These are phyloP conservation scores for Apis mellifera DNA, from an alignment of 1,140 invertebrate species.

Conservation along the genomic window DNA sequence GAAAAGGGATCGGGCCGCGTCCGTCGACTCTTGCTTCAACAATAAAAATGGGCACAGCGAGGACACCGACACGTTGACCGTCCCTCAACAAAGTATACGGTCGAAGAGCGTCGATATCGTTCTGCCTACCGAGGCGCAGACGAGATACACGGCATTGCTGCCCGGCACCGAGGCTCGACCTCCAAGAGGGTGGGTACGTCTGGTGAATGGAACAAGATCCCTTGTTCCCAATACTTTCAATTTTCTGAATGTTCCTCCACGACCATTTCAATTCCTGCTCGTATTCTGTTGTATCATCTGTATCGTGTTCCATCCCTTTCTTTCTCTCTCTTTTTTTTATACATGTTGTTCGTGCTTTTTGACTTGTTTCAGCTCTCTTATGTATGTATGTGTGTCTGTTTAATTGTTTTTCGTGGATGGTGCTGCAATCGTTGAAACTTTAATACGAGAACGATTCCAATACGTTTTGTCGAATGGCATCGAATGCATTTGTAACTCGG, in stretches of 20 bases:
- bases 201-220: constrained; percentile 42
- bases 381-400: too few species aligned
- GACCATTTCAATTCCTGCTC: too few species aligned
- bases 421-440: too few species aligned
- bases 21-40: constrained; percentile 90
- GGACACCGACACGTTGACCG: constrained; percentile 84
- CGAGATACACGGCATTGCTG: constrained; percentile 89
- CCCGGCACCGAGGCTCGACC: constrained; percentile 70
- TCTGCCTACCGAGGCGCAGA: constrained; percentile 92
- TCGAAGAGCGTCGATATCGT: constrained; percentile 95
- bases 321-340: background rate
- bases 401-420: too few species aligned
- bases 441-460: too few species aligned
- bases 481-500: too few species aligned
- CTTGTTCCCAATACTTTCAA: constrained; percentile 33
- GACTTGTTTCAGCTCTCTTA: too few species aligned
- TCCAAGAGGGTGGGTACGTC: constrained; percentile 78
- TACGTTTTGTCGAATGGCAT: too few species aligned
- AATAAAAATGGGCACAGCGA: constrained; percentile 87
- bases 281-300: too few species aligned
- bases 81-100: constrained; percentile 86
- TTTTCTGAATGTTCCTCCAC: constrained; percentile 8
- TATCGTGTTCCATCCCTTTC: too few species aligned
- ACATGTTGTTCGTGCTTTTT: too few species aligned
- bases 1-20: constrained; percentile 90